These are phyloP conservation scores for Boloria euphrosyne DNA, from an alignment of 2,888 invertebrate species.

Conservation along the genomic window DNA sequence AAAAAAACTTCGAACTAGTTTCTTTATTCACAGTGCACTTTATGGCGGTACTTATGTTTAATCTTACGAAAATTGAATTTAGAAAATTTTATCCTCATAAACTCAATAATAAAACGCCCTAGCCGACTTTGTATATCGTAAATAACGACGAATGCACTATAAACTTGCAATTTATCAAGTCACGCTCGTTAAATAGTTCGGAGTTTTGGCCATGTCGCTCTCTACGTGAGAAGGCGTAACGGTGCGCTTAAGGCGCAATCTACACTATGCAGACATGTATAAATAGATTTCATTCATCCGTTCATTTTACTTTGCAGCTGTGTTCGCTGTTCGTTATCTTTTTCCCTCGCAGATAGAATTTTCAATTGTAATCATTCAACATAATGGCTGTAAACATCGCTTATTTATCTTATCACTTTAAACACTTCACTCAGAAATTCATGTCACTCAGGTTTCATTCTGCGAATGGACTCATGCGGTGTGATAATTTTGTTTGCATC, in stretches of 20 bases:
- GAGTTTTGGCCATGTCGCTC: slow-evolving; percentile 18
- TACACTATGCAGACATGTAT: slow-evolving; percentile 13
- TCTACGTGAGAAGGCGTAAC: slow-evolving; percentile 20
- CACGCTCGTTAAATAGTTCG: slow-evolving; percentile 23
- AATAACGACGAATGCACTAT: slow-evolving; percentile 24
- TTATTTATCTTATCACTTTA: slow-evolving; percentile 46
- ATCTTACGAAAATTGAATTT: slow-evolving; percentile 3
- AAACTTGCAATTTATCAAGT: slow-evolving; percentile 25
- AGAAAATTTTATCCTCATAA: slow-evolving; percentile 9
- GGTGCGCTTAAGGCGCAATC: slow-evolving; percentile 24
- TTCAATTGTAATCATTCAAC: slow-evolving; percentile 36
- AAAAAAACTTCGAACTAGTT: no score
- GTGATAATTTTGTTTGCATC: slow-evolving; percentile 40
- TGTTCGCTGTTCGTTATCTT: slow-evolving; percentile 19
- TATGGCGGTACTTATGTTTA: neutral
- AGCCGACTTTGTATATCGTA: slow-evolving; percentile 24
- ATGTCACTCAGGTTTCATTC: slow-evolving; percentile 49
- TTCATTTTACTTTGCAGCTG: slow-evolving; percentile 18
- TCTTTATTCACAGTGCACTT: no score
- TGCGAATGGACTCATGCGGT: slow-evolving; percentile 46
- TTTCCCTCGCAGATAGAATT: slow-evolving; percentile 24
- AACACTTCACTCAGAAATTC: slow-evolving; percentile 45
- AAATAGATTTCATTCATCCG: slow-evolving; percentile 25
- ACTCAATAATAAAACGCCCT: slow-evolving; percentile 15
- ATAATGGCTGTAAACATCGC: slow-evolving; percentile 42